A percentile compares a stretch with the other conserved stretches of the same genome.
Conservation (phyloP, 2,888 invertebrate genomes). For the Drosophila setosimentum region DNA sequence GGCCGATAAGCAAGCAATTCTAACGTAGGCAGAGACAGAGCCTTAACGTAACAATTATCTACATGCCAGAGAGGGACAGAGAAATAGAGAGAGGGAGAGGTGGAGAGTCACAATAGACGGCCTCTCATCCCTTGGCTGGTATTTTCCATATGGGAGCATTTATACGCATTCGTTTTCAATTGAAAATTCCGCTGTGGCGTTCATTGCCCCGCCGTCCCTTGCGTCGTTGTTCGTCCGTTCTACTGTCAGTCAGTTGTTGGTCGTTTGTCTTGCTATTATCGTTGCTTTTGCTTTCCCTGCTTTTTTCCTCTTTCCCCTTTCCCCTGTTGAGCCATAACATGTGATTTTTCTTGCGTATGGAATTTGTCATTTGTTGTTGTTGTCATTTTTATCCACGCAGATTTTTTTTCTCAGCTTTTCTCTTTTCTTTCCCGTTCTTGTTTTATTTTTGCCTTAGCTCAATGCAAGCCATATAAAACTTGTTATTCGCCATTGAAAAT, state of each 20-base stretch:
- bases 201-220: neutral
- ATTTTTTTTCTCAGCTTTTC: slow-evolving; percentile 10
- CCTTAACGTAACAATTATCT: slow-evolving; percentile 28
- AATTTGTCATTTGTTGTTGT: slow-evolving; percentile 29
- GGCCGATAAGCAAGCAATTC: slow-evolving; percentile 59
- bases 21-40: slow-evolving; percentile 38
- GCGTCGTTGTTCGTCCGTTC: slow-evolving; percentile 1
- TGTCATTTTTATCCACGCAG: slow-evolving; percentile 42
- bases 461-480: slow-evolving; percentile 61
- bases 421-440: slow-evolving; percentile 2
- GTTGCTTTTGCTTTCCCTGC: slow-evolving; percentile 40
- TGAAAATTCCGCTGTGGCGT: slow-evolving; percentile 59
- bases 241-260: slow-evolving; percentile 17
- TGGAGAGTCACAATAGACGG: slow-evolving; percentile 9
- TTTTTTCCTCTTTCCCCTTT: neutral
- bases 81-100: neutral
- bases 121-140: slow-evolving; percentile 45
- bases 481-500: slow-evolving; percentile 51
- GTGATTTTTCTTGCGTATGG: slow-evolving; percentile 48
- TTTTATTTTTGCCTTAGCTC: slow-evolving; percentile 28
- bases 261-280: slow-evolving; percentile 69
- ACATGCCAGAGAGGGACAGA: slow-evolving; percentile 1
- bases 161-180: slow-evolving; percentile 79
- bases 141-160: slow-evolving; percentile 79
- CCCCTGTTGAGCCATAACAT: slow-evolving; percentile 14